Conservation (phyloP, 2,888 invertebrate species). For the Micropterix aruncella region DNA sequence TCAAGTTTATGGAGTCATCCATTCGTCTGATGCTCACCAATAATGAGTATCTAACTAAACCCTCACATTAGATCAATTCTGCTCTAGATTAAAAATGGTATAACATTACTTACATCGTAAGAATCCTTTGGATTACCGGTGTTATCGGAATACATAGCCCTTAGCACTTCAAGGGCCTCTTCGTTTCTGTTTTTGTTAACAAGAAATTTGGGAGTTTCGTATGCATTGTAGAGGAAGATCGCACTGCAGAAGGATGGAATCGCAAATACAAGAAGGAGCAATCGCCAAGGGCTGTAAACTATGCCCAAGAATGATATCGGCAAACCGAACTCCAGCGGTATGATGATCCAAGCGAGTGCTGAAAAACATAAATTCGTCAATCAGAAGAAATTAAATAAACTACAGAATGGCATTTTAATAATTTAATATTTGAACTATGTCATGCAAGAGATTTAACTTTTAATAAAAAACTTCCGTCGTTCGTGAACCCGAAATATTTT, state of each 20-base stretch:
- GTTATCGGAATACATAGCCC: constrained; percentile 26
- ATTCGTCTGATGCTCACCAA: too few relatives aligned
- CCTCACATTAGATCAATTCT: too few relatives aligned
- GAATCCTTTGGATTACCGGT: constrained; percentile 16
- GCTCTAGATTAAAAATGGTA: too few relatives aligned
- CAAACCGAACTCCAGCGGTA: constrained; percentile 41
- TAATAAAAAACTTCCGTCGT: too few relatives aligned
- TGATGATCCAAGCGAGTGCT: constrained; percentile 54
- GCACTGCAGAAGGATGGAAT: constrained; percentile 50
- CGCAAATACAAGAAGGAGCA: constrained; percentile 51
- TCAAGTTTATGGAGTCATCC: too few relatives aligned
- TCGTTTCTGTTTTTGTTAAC: constrained; percentile 41
- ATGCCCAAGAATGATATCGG: constrained; percentile 34
- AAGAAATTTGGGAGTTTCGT: constrained; percentile 71
- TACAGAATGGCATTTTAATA: too few relatives aligned
- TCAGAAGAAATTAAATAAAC: too few relatives aligned
- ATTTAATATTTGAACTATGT: too few relatives aligned
- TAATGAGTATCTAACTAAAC: too few relatives aligned
- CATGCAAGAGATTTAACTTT: too few relatives aligned
- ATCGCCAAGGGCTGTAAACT: constrained; percentile 58
- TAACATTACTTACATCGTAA: not conserved
- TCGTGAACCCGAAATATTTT: too few relatives aligned
- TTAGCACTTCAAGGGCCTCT: constrained; percentile 38
- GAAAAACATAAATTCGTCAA: too few relatives aligned
- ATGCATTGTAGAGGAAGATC: constrained; percentile 39